Conservation (phyloP, 2,888 invertebrate species). For the Branchipolynoe longqiensis region DNA sequence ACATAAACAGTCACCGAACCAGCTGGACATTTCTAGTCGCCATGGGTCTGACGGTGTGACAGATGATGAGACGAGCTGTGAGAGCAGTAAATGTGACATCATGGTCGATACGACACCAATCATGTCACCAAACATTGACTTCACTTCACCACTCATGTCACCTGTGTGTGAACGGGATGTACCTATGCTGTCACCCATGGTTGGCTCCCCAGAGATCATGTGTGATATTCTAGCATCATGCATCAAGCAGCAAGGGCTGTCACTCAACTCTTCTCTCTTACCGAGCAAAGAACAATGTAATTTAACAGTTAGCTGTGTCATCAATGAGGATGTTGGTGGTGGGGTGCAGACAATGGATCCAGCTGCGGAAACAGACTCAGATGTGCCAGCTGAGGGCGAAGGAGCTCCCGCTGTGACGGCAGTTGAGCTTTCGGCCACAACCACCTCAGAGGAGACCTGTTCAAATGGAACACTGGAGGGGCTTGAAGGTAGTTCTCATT, state of each 20-base stretch:
- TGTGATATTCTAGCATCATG: conserved; percentile 19
- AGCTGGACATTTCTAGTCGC: conserved; percentile 27
- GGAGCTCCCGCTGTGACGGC: background rate
- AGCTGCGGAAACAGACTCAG: background rate
- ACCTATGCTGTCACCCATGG: conserved; percentile 42
- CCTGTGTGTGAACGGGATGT: conserved; percentile 34
- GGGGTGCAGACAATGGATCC: background rate
- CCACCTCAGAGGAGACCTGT: background rate
- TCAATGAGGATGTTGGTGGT: background rate
- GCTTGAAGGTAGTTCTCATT: background rate
- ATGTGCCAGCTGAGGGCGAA: background rate
- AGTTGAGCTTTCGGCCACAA: background rate
- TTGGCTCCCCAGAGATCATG: conserved; percentile 3
- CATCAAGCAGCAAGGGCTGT: background rate
- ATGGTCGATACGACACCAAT: conserved; percentile 31
- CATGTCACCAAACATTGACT: conserved; percentile 18
- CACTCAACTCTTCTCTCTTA: background rate
- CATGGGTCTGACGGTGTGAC: conserved; percentile 42
- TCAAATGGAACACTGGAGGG: background rate
- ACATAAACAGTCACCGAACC: background rate
- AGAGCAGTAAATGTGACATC: conserved; percentile 44
- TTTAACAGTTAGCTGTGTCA: background rate
- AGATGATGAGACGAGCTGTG: conserved; percentile 43
- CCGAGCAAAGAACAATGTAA: background rate
- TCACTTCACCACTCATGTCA: conserved; percentile 9